Evolutionary conservation across 2,113 vertebrate genomes (phyloP).

Genomic region (Mirounga angustirostris): DNA sequence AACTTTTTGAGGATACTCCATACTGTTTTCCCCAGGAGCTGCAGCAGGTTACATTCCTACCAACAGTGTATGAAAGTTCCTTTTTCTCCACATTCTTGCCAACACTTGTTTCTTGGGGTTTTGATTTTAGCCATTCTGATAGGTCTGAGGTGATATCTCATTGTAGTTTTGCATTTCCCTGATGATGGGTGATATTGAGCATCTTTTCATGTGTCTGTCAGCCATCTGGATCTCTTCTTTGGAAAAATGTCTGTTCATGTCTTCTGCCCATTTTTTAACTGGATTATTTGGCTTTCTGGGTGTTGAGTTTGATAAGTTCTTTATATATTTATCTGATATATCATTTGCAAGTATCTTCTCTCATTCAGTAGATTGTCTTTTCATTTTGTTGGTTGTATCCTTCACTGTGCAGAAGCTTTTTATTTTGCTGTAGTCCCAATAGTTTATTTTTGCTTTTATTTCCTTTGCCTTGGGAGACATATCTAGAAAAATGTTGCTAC

Average conservation of each 20-base stretch:
- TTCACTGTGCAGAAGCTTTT: background rate
- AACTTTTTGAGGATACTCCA: background rate
- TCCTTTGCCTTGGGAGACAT: background rate
- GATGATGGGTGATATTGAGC: background rate
- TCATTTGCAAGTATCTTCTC: background rate
- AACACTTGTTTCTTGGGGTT: background rate
- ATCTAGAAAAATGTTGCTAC: background rate
- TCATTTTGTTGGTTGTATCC: background rate
- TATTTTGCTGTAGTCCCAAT: background rate
- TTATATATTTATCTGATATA: background rate
- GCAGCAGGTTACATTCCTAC: background rate
- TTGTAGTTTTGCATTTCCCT: background rate
- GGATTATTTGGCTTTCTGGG: background rate
- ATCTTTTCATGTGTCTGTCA: background rate
- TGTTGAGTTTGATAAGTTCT: background rate
- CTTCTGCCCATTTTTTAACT: background rate
- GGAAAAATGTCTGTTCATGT: background rate
- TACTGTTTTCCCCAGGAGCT: background rate
- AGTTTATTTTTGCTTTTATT: background rate
- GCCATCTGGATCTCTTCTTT: background rate
- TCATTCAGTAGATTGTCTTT: background rate
- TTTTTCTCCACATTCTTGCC: background rate
- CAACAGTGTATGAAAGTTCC: background rate
- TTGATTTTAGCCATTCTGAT: background rate
- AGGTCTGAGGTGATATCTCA: background rate